phyloP scores from a whole-genome alignment of 2,888 invertebrate species.

The Dasysyrphus albostriatus region DNA sequence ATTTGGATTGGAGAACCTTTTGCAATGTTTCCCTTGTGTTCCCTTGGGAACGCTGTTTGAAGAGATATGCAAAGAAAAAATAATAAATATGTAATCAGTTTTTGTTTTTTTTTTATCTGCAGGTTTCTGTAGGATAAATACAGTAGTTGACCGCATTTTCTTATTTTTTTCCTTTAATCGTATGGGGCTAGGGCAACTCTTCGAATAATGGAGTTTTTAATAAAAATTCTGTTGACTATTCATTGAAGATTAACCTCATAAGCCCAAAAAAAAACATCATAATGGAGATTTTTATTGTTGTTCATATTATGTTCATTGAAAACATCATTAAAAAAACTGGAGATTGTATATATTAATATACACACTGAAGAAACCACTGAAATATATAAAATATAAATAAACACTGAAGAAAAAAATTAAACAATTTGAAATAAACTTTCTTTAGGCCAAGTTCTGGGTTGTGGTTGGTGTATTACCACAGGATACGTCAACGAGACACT shows the following conservation, averaged over 20 bases:
- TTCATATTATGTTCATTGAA: too few species aligned
- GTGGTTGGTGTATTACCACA: too few species aligned
- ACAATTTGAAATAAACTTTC: too few species aligned
- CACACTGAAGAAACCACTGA: too few species aligned
- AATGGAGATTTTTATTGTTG: not conserved
- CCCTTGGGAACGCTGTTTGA: not conserved
- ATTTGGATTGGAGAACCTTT: slow-evolving; percentile 5
- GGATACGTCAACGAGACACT: too few species aligned
- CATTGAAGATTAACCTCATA: not conserved
- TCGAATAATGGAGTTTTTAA: slow-evolving; percentile 13
- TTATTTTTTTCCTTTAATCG: slow-evolving; percentile 3
- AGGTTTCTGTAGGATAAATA: slow-evolving; percentile 27
- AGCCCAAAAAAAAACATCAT: not conserved
- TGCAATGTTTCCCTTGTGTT: not conserved
- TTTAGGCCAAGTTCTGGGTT: too few species aligned
- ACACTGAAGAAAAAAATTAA: too few species aligned
- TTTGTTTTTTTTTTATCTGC: slow-evolving; percentile 41
- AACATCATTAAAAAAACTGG: too few species aligned
- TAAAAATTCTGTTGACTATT: slow-evolving; percentile 1
- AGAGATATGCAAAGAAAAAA: slow-evolving; percentile 22
- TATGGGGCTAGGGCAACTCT: not conserved
- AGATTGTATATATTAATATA: too few species aligned
- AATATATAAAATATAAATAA: too few species aligned
- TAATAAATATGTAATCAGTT: slow-evolving; percentile 71
- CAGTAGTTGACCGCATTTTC: slow-evolving; percentile 9